Conservation (phyloP, 1,140 invertebrate species). For the Nylanderia fulva region DNA sequence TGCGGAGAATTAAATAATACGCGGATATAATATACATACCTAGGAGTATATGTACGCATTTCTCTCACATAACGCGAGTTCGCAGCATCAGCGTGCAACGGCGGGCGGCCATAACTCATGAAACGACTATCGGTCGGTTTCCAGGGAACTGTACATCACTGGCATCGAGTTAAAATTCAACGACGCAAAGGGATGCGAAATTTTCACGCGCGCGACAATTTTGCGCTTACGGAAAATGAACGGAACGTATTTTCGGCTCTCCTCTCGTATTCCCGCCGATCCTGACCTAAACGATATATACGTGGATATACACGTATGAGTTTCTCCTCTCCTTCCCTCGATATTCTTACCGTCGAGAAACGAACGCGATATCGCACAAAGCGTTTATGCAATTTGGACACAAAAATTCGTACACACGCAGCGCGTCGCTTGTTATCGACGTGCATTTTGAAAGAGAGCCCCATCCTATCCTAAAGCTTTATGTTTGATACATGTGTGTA, state of each 20-base stretch:
- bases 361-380: conserved; percentile 51
- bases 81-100: conserved; percentile 30
- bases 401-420: conserved; percentile 63
- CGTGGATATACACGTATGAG: conserved; percentile 11
- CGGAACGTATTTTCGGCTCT: conserved; percentile 39
- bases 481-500: background rate
- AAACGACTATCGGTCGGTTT: conserved; percentile 56
- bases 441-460: conserved; percentile 26
- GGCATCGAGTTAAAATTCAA: conserved; percentile 61
- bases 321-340: background rate
- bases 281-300: conserved; percentile 11
- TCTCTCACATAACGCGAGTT: conserved; percentile 21
- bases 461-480: conserved; percentile 2
- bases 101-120: conserved; percentile 46
- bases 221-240: conserved; percentile 34
- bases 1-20: conserved; percentile 42
- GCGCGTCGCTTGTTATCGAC: conserved; percentile 61
- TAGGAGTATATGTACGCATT: background rate
- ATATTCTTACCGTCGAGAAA: conserved; percentile 2
- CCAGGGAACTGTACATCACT: conserved; percentile 53
- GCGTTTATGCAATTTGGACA: conserved; percentile 11
- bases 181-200: conserved; percentile 42
- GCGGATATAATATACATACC: conserved; percentile 1
- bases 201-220: conserved; percentile 51
- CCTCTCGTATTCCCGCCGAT: background rate